phyloP scores from a whole-genome alignment of 2,113 vertebrate species.

The Polypterus bichir region DNA sequence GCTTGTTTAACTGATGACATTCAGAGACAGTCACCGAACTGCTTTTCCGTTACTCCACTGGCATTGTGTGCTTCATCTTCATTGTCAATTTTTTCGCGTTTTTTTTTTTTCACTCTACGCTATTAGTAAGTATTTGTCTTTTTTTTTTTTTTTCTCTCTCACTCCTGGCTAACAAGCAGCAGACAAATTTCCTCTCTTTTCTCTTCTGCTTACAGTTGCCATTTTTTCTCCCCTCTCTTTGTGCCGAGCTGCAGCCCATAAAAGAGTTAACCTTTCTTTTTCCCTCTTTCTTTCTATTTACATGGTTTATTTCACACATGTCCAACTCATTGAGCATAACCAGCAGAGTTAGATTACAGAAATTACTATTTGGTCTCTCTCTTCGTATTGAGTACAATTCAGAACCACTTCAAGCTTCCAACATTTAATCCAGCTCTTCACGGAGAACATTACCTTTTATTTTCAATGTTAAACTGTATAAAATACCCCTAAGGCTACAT shows the following conservation, averaged over 20 bases:
- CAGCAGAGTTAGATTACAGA: slow-evolving; percentile 63
- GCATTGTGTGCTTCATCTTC: too few species aligned
- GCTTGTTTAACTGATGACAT: too few species aligned
- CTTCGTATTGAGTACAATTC: slow-evolving; percentile 59
- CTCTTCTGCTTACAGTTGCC: too few species aligned
- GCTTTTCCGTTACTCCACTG: too few species aligned
- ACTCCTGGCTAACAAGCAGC: too few species aligned
- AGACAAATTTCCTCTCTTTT: too few species aligned
- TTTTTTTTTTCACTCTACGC: too few species aligned
- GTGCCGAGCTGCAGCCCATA: slow-evolving; percentile 29
- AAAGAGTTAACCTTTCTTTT: slow-evolving; percentile 49
- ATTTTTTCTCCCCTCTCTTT: neutral
- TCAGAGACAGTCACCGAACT: too few species aligned
- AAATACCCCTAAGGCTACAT: slow-evolving; percentile 69
- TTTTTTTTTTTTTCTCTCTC: too few species aligned
- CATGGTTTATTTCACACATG: slow-evolving; percentile 61
- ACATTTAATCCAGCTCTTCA: slow-evolving; percentile 62
- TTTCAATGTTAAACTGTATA: slow-evolving; percentile 69
- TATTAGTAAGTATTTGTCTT: too few species aligned
- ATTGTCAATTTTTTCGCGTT: too few species aligned
- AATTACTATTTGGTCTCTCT: slow-evolving; percentile 58
- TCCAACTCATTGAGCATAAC: slow-evolving; percentile 64
- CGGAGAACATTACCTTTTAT: slow-evolving; percentile 66
- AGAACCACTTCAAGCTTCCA: slow-evolving; percentile 52
- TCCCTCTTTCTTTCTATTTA: slow-evolving; percentile 42